Conservation (phyloP, 2,113 vertebrate species). For the Petroica traversi region DNA sequence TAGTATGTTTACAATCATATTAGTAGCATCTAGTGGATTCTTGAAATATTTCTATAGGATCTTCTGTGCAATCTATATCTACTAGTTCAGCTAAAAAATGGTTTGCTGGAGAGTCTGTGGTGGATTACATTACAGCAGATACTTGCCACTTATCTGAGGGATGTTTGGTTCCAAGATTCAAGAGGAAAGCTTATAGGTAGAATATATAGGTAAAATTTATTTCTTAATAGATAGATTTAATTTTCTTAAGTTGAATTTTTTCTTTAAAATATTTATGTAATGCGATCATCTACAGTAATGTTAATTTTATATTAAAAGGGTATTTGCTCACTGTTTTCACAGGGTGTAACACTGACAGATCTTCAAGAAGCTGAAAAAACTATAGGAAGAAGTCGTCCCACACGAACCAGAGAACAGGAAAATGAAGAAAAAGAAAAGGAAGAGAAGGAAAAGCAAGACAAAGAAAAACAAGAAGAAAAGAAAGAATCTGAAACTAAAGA, state of each 20-base stretch:
- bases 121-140: not conserved
- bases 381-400: slow-evolving; percentile 87
- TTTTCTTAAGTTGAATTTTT: not conserved
- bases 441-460: slow-evolving; percentile 91
- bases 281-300: not conserved
- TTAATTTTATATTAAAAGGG: not conserved
- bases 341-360: slow-evolving; percentile 97
- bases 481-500: slow-evolving; percentile 91
- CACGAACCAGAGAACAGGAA: slow-evolving; percentile 89
- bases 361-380: slow-evolving; percentile 99
- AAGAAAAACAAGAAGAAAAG: slow-evolving; percentile 94
- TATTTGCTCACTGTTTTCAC: not conserved
- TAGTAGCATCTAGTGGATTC: not conserved
- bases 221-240: not conserved
- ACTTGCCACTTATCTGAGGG: not conserved
- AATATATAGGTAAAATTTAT: not conserved
- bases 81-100: not conserved
- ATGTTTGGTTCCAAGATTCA: not conserved
- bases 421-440: slow-evolving; percentile 91
- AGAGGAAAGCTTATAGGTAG: not conserved
- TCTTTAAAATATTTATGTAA: not conserved
- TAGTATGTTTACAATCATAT: not conserved
- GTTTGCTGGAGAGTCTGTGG: not conserved
- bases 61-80: not conserved
- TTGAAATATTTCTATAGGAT: not conserved